Evolutionary conservation across 2,888 invertebrate species (phyloP).

Genomic region (Patella pellucida): DNA sequence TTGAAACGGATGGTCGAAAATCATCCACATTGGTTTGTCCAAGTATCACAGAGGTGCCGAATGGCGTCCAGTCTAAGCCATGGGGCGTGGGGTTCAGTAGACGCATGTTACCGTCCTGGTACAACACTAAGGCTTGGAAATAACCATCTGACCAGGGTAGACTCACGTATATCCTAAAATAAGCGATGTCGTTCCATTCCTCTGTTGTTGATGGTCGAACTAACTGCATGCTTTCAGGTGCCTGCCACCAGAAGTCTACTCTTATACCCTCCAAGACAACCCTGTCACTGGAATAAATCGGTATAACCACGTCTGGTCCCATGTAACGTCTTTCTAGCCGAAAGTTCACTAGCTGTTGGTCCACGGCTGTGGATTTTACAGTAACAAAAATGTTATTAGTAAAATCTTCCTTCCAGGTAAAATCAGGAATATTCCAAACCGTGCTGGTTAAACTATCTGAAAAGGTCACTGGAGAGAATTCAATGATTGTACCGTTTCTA

Average conservation of each 20-base stretch:
- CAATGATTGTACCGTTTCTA: slow-evolving; percentile 29
- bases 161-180: slow-evolving; percentile 47
- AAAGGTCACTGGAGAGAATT: slow-evolving; percentile 18
- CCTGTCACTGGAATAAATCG: slow-evolving; percentile 35
- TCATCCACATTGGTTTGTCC: slow-evolving; percentile 49
- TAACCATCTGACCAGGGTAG: slow-evolving; percentile 49
- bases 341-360: slow-evolving; percentile 35
- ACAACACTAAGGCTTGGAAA: slow-evolving; percentile 52
- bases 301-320: slow-evolving; percentile 29
- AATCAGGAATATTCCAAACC: slow-evolving; percentile 42
- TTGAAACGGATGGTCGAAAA: slow-evolving; percentile 47
- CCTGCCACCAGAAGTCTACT: slow-evolving; percentile 51
- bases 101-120: slow-evolving; percentile 53
- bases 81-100: slow-evolving; percentile 50
- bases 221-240: slow-evolving; percentile 43
- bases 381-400: slow-evolving; percentile 38
- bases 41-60: slow-evolving; percentile 54
- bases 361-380: slow-evolving; percentile 22
- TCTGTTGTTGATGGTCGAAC: slow-evolving; percentile 2
- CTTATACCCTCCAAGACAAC: slow-evolving; percentile 45
- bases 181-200: slow-evolving; percentile 40
- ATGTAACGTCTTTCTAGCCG: slow-evolving; percentile 37
- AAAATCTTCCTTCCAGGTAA: slow-evolving; percentile 40
- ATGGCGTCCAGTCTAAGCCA: slow-evolving; percentile 56
- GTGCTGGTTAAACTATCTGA: slow-evolving; percentile 18